phyloP scores from a whole-genome alignment of 2,888 invertebrate genomes.

The Trachelus stipa region DNA sequence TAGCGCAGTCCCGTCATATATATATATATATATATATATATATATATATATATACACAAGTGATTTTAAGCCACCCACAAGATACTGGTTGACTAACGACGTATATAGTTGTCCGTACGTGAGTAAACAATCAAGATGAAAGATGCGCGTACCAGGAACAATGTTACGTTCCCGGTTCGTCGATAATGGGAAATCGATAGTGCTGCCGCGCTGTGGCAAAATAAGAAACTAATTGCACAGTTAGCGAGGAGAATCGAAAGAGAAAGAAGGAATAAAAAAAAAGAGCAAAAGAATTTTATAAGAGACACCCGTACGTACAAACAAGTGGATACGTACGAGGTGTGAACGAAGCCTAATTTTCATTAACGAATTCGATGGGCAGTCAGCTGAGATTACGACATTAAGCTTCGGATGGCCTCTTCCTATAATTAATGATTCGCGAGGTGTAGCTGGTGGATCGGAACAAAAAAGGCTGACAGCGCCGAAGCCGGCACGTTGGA shows the following conservation, averaged over 20 bases:
- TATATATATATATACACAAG: not conserved
- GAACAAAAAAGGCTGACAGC: conserved; percentile 38
- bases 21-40: no score
- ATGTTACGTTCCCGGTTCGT: not conserved
- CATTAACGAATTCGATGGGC: not conserved
- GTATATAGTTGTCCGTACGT: not conserved
- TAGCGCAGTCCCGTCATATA: not conserved
- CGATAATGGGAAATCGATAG: not conserved
- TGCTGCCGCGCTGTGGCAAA: not conserved
- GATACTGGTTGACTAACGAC: not conserved
- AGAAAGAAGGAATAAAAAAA: no score
- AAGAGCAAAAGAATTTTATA: not conserved
- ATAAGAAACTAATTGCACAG: not conserved
- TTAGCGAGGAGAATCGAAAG: not conserved
- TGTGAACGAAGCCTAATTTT: not conserved
- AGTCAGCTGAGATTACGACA: conserved; percentile 23
- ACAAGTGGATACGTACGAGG: not conserved
- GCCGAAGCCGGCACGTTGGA: conserved; percentile 17
- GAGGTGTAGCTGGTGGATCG: conserved; percentile 31
- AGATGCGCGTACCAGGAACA: not conserved
- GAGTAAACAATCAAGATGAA: not conserved
- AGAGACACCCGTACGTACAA: not conserved
- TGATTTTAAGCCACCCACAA: not conserved
- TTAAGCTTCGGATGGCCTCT: conserved; percentile 26
- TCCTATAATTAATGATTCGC: conserved; percentile 47